Conservation (phyloP, 2,888 invertebrate genomes). For the Meteorus colon region DNA sequence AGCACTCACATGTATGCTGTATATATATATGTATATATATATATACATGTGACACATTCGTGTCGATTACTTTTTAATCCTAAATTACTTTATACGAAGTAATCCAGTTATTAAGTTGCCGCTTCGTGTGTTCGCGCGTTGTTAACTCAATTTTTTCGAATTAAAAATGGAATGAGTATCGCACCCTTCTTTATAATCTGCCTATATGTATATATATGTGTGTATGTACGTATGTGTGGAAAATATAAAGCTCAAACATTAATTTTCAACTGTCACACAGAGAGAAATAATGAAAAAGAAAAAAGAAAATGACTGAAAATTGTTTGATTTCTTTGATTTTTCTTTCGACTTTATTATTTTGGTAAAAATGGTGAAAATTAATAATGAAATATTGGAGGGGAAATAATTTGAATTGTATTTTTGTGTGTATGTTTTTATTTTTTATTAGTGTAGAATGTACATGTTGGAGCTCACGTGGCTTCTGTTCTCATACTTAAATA, state of each 20-base stretch:
- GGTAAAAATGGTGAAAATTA: too few species aligned
- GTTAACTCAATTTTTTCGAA: constrained; percentile 40
- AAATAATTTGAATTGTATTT: too few species aligned
- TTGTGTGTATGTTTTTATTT: not conserved
- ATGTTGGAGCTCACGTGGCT: constrained; percentile 64
- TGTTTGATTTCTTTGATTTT: too few species aligned
- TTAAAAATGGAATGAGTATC: not conserved
- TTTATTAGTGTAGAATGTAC: constrained; percentile 42
- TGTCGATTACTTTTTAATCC: constrained; percentile 59
- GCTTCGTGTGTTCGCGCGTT: constrained; percentile 36
- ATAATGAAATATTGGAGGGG: too few species aligned
- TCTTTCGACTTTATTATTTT: too few species aligned
- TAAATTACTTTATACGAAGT: constrained; percentile 54
- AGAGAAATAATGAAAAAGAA: too few species aligned
- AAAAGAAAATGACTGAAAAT: too few species aligned
- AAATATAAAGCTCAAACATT: too few species aligned
- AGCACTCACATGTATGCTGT: too few species aligned
- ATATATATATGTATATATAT: not conserved
- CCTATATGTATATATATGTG: too few species aligned
- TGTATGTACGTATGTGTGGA: too few species aligned
- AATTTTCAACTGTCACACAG: too few species aligned
- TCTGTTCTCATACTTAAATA: constrained; percentile 35
- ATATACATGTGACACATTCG: constrained; percentile 39
- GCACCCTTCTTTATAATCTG: not conserved
- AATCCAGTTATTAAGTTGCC: constrained; percentile 57